Base-by-base conservation (phyloP, 1,140 invertebrate species). In the Aphelenchoides besseyi region DNA sequence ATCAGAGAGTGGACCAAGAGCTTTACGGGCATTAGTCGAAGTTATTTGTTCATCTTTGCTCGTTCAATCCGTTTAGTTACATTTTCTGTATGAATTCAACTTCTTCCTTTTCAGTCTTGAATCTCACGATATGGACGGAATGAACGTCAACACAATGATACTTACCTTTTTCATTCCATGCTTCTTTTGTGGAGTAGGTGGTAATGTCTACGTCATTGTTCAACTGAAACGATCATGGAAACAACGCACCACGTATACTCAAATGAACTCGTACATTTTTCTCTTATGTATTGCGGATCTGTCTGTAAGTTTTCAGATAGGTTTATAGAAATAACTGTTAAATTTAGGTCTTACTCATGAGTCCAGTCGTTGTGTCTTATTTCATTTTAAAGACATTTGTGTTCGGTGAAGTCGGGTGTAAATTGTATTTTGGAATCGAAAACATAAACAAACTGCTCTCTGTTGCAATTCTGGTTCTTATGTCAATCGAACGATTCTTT, bases 401-500 rank as follows among this genome's bases (percentile, higher is more conserved):
- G 55, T 5, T 59, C 55, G 79, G 78, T 5, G 68, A 76, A 30
- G 18, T 77, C 36, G 72, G 75, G 5, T 79, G 78, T 61, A 79
- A 79, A 48, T n/a, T 79, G 41, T 79, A 75, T 37, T 79, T 82
- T 57, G 69, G 79, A 1, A 71, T 79, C 16, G 78, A 79, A 68
- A 79, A 79, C 62, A 68, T 81, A 32, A 79, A 79, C 57, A 79
- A 79, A 61, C 28, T 79, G 16, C 41, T 79, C 28, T 81, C 79
- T 9, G 79, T 79, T 0, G 78, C 79, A 5, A 79, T 79, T 61
- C 68, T 79, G 29, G 66, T 77, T 2, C 59, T 79, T 2, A 77
- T 79, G 76, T 72, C 67, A 37, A 74, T 79, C 70, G 78, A 79
- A 67, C 53, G 78, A 37, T 81, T 79, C 63, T 53, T 80, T n/a